phyloP scores from a whole-genome alignment of 2,113 vertebrate species.

The rabbit (Oryctolagus cuniculus) region DNA sequence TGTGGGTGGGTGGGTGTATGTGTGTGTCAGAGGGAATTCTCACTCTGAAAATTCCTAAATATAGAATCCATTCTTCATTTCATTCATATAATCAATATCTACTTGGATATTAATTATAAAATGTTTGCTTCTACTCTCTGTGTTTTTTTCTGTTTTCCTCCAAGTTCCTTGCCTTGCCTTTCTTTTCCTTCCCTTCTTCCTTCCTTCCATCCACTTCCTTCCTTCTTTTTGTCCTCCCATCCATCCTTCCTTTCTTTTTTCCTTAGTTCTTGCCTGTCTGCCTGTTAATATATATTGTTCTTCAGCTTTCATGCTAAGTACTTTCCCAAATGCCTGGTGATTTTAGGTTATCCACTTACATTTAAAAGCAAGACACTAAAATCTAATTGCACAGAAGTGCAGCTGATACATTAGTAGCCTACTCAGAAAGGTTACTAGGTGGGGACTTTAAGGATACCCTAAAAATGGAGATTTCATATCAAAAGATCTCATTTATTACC shows the following conservation, averaged over 20 bases:
- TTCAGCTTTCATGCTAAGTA: background rate
- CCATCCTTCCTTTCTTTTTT: no score
- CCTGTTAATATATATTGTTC: background rate
- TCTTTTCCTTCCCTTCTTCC: background rate
- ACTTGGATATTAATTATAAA: background rate
- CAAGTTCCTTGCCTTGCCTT: background rate
- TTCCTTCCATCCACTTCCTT: fast-evolving
- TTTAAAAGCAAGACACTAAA: background rate
- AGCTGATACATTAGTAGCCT: background rate
- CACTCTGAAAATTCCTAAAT: background rate
- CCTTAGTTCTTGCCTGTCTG: background rate
- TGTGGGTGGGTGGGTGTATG: background rate
- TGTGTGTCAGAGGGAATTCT: background rate
- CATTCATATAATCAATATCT: background rate
- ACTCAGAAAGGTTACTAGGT: background rate
- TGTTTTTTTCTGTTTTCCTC: background rate
- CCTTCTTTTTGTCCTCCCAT: no score
- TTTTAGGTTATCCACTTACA: background rate
- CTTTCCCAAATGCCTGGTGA: background rate
- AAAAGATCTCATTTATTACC: background rate
- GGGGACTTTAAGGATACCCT: fast-evolving
- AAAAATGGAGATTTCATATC: background rate
- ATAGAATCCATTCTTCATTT: background rate
- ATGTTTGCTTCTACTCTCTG: background rate
- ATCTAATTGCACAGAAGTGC: background rate